Percentiles rank a stretch among this genome's conserved stretches.
Conservation (phyloP, 2,888 invertebrate species). For the Zeuzera pyrina region DNA sequence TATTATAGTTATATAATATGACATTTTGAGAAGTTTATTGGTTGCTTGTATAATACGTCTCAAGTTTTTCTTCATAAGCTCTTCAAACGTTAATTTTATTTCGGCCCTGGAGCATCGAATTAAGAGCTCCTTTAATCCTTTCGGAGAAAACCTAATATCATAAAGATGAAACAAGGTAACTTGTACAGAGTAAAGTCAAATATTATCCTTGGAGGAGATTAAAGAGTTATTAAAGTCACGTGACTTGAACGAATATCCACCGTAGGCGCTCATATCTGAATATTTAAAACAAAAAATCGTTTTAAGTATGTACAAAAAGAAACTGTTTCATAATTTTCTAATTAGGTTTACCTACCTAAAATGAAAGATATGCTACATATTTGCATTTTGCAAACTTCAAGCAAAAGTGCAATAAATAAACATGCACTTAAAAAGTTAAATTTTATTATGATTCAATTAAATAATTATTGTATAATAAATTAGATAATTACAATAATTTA, state of each 20-base stretch:
- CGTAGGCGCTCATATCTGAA: too few relatives aligned
- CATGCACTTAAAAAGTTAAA: too few relatives aligned
- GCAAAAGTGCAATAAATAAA: too few relatives aligned
- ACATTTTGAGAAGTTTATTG: slow-evolving; percentile 35
- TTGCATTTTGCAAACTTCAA: too few relatives aligned
- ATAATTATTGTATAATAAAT: too few relatives aligned
- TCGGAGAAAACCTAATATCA: slow-evolving; percentile 66
- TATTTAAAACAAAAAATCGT: neutral
- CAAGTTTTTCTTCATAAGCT: slow-evolving; percentile 70
- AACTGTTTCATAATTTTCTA: too few relatives aligned
- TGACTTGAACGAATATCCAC: too few relatives aligned
- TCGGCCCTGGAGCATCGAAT: slow-evolving; percentile 64
- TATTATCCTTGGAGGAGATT: slow-evolving; percentile 64
- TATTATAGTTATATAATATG: slow-evolving; percentile 16
- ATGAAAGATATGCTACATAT: too few relatives aligned
- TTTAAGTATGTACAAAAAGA: neutral
- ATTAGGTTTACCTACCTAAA: too few relatives aligned
- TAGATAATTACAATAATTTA: too few relatives aligned
- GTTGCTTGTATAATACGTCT: slow-evolving; percentile 43
- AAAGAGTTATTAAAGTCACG: slow-evolving; percentile 59
- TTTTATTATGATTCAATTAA: too few relatives aligned
- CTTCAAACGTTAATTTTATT: slow-evolving; percentile 66
- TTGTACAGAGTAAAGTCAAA: slow-evolving; percentile 66
- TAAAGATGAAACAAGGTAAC: slow-evolving; percentile 67
- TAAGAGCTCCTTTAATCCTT: slow-evolving; percentile 69